These are phyloP conservation scores for Syrrhaptes paradoxus DNA, from an alignment of 2,113 vertebrate genomes.

Conservation along the genomic window DNA sequence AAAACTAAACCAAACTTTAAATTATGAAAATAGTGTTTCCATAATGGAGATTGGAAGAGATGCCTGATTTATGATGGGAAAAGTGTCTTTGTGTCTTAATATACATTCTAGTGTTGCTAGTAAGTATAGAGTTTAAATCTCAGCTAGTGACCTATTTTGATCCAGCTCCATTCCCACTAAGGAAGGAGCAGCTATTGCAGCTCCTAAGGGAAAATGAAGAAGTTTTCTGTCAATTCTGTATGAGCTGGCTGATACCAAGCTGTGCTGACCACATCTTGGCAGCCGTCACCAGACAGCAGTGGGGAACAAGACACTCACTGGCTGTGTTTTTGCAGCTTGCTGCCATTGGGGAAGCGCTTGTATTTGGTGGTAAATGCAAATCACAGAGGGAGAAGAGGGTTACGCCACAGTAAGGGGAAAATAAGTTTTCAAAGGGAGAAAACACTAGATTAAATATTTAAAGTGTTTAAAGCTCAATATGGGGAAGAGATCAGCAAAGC, in stretches of 20 bases:
- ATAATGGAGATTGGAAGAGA: neutral
- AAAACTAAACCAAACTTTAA: neutral
- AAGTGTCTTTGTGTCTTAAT: neutral
- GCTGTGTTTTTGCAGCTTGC: neutral
- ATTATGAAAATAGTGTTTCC: neutral
- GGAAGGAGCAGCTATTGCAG: neutral
- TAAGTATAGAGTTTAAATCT: neutral
- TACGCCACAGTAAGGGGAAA: neutral
- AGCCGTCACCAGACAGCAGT: neutral
- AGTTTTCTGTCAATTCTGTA: neutral
- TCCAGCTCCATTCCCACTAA: neutral
- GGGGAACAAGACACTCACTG: neutral
- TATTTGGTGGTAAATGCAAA: neutral
- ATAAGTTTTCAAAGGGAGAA: neutral
- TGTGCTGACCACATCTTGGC: conserved; percentile 34
- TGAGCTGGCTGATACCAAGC: neutral
- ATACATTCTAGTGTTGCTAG: neutral
- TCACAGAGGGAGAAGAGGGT: neutral
- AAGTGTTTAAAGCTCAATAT: conserved; percentile 29
- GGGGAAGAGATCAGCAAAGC: conserved; percentile 25
- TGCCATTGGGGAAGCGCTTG: neutral
- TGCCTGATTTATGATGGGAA: rapidly evolving
- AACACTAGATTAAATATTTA: conserved; percentile 38
- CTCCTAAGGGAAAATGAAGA: neutral
- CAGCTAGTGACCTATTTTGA: neutral